Conservation (phyloP, 2,888 invertebrate genomes). For the Chrysolina oricalcia region DNA sequence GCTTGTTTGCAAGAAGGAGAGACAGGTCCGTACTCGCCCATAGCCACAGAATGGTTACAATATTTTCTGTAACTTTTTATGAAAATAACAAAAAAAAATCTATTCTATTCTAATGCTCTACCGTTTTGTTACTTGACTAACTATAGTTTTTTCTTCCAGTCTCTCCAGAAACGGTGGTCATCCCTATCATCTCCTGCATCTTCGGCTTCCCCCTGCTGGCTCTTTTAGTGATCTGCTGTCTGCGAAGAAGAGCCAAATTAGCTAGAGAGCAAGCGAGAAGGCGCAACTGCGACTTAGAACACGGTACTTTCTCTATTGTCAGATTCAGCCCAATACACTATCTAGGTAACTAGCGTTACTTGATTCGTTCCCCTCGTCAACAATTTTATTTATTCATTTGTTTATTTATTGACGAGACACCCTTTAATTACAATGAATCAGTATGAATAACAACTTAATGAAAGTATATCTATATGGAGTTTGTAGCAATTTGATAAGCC, state of each 20-base stretch:
- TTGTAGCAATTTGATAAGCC: too few relatives aligned
- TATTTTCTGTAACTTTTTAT: too few relatives aligned
- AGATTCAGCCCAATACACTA: constrained; percentile 83
- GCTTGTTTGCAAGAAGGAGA: too few relatives aligned
- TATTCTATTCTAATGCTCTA: too few relatives aligned
- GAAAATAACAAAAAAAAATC: too few relatives aligned
- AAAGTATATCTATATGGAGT: too few relatives aligned
- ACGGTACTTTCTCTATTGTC: constrained; percentile 88
- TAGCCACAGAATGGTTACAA: too few relatives aligned
- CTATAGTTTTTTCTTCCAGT: constrained; percentile 75
- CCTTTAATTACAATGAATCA: too few relatives aligned
- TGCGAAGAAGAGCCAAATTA: constrained; percentile 87
- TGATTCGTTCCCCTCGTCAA: constrained; percentile 13
- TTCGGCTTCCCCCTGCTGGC: constrained; percentile 91
- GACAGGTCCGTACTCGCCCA: too few relatives aligned
- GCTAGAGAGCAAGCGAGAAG: constrained; percentile 88
- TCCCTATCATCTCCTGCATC: constrained; percentile 92
- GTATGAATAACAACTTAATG: too few relatives aligned
- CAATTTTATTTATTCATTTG: too few relatives aligned
- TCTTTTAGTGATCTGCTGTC: constrained; percentile 89
- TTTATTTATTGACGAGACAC: too few relatives aligned
- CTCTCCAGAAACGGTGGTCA: constrained; percentile 89
- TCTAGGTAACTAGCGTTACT: constrained; percentile 76
- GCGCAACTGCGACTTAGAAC: constrained; percentile 86
- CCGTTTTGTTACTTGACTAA: background rate